Base-by-base conservation (phyloP, 2,888 invertebrate genomes). In the Neocrepidodera transversa region DNA sequence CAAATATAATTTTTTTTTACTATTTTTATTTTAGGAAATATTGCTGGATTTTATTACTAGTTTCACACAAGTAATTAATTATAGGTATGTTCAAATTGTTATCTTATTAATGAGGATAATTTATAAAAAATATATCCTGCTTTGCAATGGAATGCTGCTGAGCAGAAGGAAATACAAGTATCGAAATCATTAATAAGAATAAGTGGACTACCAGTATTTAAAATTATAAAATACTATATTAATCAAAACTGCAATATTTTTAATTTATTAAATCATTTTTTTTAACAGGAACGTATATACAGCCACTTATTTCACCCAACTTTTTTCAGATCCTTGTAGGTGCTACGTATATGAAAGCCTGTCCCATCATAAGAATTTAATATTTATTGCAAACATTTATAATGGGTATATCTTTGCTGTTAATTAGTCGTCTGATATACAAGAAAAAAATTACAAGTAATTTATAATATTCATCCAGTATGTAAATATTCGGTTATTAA, bases 401-500 rank as follows among this genome's bases (percentile, higher is more conserved):
- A 18, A 23, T 20, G n/a, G 4, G 14, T 43, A 43, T 23, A 23
- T 23, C 43, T 20, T 23, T 6, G 7, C 43, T 43, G 20, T 43
- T 43, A 43, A 43, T 43, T 43, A 43, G 11, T 4, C 11, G 18
- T 43, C 6, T 23, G 43, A 43, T 20, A 43, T 23, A 43, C 13
- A 43, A 18, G 40, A 40, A 43, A 43, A 43, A 11, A 7, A 20
- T 23, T 23, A 43, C 43, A 23, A 23, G 18, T 43, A 43, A 43
- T 43, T 43, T 43, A 43, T 14, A 43, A 23, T 43, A 43, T 43
- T 43, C 11, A 43, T 43, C 23, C 43, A 23, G 23, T 43, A 43
- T 43, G 43, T 11, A 11, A 43, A 43, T 43, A 43, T 43, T 43
- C 23, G 13, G 43, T 43, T 43, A 43, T n/a, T 43, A 43, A 43